Base-by-base conservation (phyloP, 2,113 vertebrate genomes). In the Eidolon helvum region DNA sequence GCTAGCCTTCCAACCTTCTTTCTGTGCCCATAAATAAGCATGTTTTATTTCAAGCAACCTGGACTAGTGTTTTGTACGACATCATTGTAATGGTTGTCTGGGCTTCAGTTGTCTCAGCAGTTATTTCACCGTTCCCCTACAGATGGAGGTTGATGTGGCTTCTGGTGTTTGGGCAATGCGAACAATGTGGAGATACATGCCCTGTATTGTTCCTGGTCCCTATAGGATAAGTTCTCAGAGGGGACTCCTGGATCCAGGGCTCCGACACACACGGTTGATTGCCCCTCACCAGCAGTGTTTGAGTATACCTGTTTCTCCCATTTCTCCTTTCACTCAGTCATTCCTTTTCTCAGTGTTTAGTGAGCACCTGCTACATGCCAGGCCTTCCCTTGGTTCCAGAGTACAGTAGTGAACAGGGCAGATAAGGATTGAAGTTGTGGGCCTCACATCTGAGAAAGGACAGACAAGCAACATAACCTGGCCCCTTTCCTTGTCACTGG, bases 231-330 rank as follows among this genome's bases (percentile, higher is more conserved):
- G 28, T 53, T 28, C n/a, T 55, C 7, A 0, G 40, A 85, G 77
- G 19, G 72, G 59, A 30, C 18, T 57, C 66, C 68, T 61, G 59
- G 45, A 16, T 15, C 43, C 59, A 11, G 16, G 79, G 38, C 65
- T 66, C 26, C 1, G 53, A 22, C 22, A 55, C 30, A 15, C n/a
- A 10, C 16, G 35, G 55, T 43, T 35, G 19, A 19, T 16, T 10
- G 86, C 28, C 21, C n/a, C 40, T 90, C 68, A 16, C 28, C 16
- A 5, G 74, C n/a, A 5, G 14, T 19, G 48, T 5, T 21, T 16
- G 19, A 18, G 26, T 2, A 4, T 21, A 0, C 53, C 30, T 33
- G 16, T 48, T 15, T 12, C 24, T 55, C 0, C 38, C 0, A 0
- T 33, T 59, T 75, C 59, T 57, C 22, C 5, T 40, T 28, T 33